Evolutionary conservation across 2,888 invertebrate species (phyloP), one percentile per base, ranked within the genome.

Genomic region (Dioctria linearis): DNA sequence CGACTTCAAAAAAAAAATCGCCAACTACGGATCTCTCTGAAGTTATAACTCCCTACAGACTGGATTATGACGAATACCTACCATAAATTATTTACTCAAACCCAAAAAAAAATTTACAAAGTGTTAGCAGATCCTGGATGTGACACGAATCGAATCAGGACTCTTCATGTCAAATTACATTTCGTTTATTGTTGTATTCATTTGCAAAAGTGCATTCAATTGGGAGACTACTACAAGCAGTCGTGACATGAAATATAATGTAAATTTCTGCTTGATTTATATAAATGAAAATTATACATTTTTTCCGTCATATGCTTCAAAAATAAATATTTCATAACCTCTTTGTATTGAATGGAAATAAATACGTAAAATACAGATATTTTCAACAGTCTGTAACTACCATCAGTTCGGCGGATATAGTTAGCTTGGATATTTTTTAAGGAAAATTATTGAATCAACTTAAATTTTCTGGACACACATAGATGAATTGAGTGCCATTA

Each of bases 191-290:
- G 25, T 25, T 76, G 49, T 76, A 76, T 76, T 63, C 76, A 76
- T 76, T 76, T 59, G 63, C 63, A 59, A n/a, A n/a, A 49, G 63
- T 76, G 49, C 49, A 76, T 76, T 61, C 43, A 63, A 63, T 63
- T 76, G 76, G 49, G 76, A 76, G 4, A 37, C 46, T 42, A 25
- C 42, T 1, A 25, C 25, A 1, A 25, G 25, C 57, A 76, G 9
- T 63, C 49, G 63, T 76, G 63, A 63, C 63, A 63, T 63, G 76
- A 43, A 2, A 76, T 76, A 37, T 42, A 25, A 63, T 49, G 37
- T 49, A 76, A 25, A 61, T 76, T 61, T 63, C 46, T 11, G 46
- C 63, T 59, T 13, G 76, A 76, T 76, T 76, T 76, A 76, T 76
- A 76, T 76, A 61, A 63, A 46, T 63, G 39, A 63, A 76, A 76